These are phyloP conservation scores for Zophobas morio DNA, from an alignment of 1,140 invertebrate genomes.

Conservation along the genomic window DNA sequence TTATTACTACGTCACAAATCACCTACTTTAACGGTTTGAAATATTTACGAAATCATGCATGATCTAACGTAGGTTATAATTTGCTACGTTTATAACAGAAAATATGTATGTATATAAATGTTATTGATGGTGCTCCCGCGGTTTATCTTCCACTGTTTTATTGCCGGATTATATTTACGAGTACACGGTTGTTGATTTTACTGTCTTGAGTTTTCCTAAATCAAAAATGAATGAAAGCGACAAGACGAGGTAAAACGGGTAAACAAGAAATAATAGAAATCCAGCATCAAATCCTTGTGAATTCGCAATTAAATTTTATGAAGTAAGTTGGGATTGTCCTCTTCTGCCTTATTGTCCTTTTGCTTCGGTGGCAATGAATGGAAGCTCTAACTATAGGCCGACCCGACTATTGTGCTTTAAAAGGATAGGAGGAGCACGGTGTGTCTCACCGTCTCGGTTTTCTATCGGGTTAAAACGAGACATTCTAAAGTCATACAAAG, in stretches of 20 bases:
- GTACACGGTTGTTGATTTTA: no score
- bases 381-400: slow-evolving; percentile 41
- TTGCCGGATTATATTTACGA: no score
- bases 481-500: slow-evolving; percentile 37
- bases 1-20: no score
- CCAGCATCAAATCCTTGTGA: slow-evolving; percentile 14
- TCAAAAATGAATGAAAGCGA: neutral
- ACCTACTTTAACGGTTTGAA: no score
- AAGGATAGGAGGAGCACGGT: slow-evolving; percentile 38
- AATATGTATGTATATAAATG: no score
- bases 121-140: no score
- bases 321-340: slow-evolving; percentile 29
- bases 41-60: no score
- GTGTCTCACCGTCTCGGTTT: slow-evolving; percentile 24
- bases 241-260: slow-evolving; percentile 4
- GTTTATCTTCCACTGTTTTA: no score
- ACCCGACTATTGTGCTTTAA: slow-evolving; percentile 39
- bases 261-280: slow-evolving; percentile 35
- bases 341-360: slow-evolving; percentile 37
- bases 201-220: neutral
- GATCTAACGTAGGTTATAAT: no score
- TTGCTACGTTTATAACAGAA: no score
- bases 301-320: slow-evolving; percentile 35
- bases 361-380: slow-evolving; percentile 44
- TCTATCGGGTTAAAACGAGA: slow-evolving; percentile 22